A percentile compares a stretch with the other conserved stretches of the same genome.
Conservation (phyloP, 2,797 vertebrate genomes). For the Myioborus melanocephalus region DNA sequence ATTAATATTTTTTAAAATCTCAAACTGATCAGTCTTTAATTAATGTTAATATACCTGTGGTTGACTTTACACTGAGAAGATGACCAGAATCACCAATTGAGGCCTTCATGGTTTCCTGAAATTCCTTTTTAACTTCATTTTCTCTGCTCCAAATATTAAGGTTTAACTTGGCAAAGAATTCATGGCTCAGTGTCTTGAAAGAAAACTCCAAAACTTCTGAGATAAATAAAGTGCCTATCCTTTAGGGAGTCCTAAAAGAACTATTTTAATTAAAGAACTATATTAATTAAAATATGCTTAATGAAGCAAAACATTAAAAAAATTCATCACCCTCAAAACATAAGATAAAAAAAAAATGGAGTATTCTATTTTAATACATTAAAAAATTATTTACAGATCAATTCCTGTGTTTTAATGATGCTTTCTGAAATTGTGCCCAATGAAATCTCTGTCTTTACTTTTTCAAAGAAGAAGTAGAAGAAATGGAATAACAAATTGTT, state of each 20-base stretch:
- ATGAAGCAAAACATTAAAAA: neutral
- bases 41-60: neutral
- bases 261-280: neutral
- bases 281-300: conserved; percentile 9
- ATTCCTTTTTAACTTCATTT: neutral
- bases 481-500: neutral
- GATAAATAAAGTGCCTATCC: neutral
- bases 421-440: neutral
- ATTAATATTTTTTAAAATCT: neutral
- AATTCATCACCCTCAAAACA: neutral
- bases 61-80: neutral
- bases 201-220: neutral
- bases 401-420: neutral
- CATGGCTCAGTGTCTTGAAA: neutral
- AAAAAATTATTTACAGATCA: neutral
- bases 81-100: neutral
- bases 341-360: neutral
- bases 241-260: neutral
- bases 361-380: neutral
- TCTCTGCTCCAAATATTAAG: neutral
- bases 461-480: neutral
- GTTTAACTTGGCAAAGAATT: neutral
- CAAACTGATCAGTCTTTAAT: neutral
- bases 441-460: neutral
- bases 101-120: neutral